Evolutionary conservation across 2,888 invertebrate species (phyloP).

Genomic region (Megalurothrips usitatus): DNA sequence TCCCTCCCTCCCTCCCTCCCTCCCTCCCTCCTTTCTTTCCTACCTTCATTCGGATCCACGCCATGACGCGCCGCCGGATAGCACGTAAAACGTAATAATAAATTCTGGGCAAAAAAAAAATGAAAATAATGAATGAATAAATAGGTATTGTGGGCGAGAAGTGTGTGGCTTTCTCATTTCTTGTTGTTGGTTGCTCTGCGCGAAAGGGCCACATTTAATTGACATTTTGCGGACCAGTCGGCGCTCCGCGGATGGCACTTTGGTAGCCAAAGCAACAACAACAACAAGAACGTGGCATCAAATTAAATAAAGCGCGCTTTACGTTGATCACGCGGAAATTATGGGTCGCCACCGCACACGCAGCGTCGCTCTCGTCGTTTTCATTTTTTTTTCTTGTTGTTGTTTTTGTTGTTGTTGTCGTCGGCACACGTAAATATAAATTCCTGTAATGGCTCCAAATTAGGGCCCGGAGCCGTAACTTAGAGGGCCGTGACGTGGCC

Average conservation of each 20-base stretch:
- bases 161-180: no score
- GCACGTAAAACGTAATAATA: no score
- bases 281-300: not conserved
- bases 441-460: constrained; percentile 1
- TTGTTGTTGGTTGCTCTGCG: no score
- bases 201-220: no score
- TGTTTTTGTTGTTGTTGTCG: not conserved
- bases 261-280: no score
- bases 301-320: not conserved
- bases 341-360: not conserved
- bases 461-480: not conserved
- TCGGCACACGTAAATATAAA: not conserved
- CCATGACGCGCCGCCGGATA: no score
- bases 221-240: no score
- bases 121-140: no score
- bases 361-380: not conserved
- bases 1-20: not conserved
- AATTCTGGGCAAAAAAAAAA: no score
- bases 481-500: not conserved
- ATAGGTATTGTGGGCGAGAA: no score
- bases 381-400: not conserved
- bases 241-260: no score
- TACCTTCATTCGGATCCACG: no score
- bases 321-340: not conserved
- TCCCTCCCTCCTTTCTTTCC: not conserved